These are phyloP conservation scores for Hypomecis atomaria DNA, from an alignment of 2,888 invertebrate genomes.

Conservation along the genomic window DNA sequence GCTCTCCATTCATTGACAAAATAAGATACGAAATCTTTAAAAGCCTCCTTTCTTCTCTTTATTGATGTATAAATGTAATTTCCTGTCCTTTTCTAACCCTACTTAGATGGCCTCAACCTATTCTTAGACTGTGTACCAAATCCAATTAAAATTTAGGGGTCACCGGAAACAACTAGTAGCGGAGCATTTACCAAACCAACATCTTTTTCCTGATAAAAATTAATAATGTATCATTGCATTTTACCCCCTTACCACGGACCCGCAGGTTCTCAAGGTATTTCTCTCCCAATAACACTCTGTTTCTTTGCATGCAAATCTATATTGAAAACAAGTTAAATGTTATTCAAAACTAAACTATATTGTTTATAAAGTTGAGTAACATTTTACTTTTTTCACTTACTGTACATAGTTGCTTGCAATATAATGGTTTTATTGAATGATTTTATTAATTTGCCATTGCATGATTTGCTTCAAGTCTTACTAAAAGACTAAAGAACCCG, in stretches of 20 bases:
- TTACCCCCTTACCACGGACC: slow-evolving; percentile 82
- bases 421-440: slow-evolving; percentile 45
- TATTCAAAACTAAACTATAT: slow-evolving; percentile 19
- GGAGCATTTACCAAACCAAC: slow-evolving; percentile 60
- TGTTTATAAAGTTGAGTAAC: slow-evolving; percentile 13
- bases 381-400: slow-evolving; percentile 58
- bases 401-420: slow-evolving; percentile 70
- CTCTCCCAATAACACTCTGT: slow-evolving; percentile 80
- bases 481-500: slow-evolving; percentile 30
- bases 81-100: slow-evolving; percentile 67
- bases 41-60: slow-evolving; percentile 65
- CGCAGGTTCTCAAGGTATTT: slow-evolving; percentile 86
- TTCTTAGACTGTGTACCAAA: slow-evolving; percentile 63
- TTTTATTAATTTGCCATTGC: slow-evolving; percentile 59
- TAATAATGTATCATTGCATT: slow-evolving; percentile 80
- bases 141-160: slow-evolving; percentile 67
- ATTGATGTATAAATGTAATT: slow-evolving; percentile 78
- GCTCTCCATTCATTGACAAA: slow-evolving; percentile 63
- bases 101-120: slow-evolving; percentile 66
- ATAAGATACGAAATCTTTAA: slow-evolving; percentile 52
- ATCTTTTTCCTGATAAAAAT: slow-evolving; percentile 76
- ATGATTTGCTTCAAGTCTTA: slow-evolving; percentile 58
- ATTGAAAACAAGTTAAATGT: slow-evolving; percentile 54
- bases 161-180: slow-evolving; percentile 68
- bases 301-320: slow-evolving; percentile 76